These are phyloP conservation scores for Trididemnum nubilum DNA, from an alignment of 23 tunicate genomes.

Conservation along the genomic window DNA sequence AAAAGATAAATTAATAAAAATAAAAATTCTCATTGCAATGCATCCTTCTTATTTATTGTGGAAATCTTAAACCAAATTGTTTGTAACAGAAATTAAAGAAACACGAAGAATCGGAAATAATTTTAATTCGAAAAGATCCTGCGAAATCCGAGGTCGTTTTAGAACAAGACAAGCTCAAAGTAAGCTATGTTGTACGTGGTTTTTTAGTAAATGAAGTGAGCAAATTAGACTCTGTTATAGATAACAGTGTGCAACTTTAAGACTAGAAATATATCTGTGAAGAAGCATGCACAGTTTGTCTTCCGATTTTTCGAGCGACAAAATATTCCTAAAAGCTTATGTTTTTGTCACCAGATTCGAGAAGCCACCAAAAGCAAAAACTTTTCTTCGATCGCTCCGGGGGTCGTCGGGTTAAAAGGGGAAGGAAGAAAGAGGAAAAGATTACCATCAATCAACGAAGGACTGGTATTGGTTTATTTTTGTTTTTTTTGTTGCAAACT, in stretches of 20 bases:
- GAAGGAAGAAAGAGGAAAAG: slow-evolving; percentile 45
- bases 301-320: too few relatives aligned
- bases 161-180: slow-evolving; percentile 53
- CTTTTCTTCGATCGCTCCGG: slow-evolving; percentile 67
- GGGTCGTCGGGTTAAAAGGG: slow-evolving; percentile 11
- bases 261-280: too few relatives aligned
- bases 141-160: slow-evolving; percentile 34
- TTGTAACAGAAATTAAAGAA: slow-evolving; percentile 52
- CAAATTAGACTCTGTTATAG: too few relatives aligned
- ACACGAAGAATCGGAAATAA: slow-evolving; percentile 40
- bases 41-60: background rate
- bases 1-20: too few relatives aligned
- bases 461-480: too few relatives aligned
- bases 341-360: slow-evolving; percentile 49
- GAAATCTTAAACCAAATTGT: background rate
- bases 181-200: too few relatives aligned
- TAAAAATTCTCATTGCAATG: too few relatives aligned
- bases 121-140: slow-evolving; percentile 75
- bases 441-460: slow-evolving; percentile 38
- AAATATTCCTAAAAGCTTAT: too few relatives aligned
- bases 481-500: too few relatives aligned
- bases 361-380: slow-evolving; percentile 50
- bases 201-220: too few relatives aligned
- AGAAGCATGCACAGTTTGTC: too few relatives aligned
- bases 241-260: too few relatives aligned